Evolutionary conservation across 2,888 invertebrate species (phyloP).

Genomic region (Drosophila yooni): DNA sequence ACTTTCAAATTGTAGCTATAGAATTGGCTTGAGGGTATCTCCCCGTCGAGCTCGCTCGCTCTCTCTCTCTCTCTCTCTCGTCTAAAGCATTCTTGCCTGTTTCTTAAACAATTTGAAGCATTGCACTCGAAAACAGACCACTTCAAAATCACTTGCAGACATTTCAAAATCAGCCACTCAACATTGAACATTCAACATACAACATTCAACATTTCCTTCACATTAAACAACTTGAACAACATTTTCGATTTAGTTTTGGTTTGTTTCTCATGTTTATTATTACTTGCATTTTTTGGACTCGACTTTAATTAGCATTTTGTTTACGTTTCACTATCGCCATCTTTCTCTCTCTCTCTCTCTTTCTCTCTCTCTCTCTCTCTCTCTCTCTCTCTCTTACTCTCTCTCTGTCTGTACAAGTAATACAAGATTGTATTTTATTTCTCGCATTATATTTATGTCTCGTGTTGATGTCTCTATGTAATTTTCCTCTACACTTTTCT

Average conservation of each 20-base stretch:
- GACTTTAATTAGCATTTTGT: constrained; percentile 67
- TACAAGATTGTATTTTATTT: constrained; percentile 41
- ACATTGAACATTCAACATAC: neutral
- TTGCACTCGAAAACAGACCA: constrained; percentile 6
- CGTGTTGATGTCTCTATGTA: constrained; percentile 65
- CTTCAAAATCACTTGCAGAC: constrained; percentile 30
- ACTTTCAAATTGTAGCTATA: neutral
- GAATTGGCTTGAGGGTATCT: neutral
- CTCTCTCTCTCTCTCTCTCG: neutral
- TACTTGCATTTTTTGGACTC: constrained; percentile 59
- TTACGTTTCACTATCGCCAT: constrained; percentile 60
- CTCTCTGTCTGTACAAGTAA: constrained; percentile 6
- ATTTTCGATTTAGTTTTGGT: constrained; percentile 26
- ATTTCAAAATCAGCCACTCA: constrained; percentile 2
- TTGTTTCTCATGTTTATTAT: constrained; percentile 35
- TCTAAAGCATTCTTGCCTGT: neutral
- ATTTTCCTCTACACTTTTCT: constrained; percentile 74
- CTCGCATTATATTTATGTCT: constrained; percentile 28
- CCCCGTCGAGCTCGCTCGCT: neutral
- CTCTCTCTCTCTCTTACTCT: neutral
- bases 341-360: constrained; percentile 41
- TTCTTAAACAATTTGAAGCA: neutral
- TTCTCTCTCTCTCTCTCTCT: constrained; percentile 5
- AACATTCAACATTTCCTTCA: constrained; percentile 22
- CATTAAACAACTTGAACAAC: constrained; percentile 21